Conservation (phyloP, 2,888 invertebrate species). For the Crioceris asparagi region DNA sequence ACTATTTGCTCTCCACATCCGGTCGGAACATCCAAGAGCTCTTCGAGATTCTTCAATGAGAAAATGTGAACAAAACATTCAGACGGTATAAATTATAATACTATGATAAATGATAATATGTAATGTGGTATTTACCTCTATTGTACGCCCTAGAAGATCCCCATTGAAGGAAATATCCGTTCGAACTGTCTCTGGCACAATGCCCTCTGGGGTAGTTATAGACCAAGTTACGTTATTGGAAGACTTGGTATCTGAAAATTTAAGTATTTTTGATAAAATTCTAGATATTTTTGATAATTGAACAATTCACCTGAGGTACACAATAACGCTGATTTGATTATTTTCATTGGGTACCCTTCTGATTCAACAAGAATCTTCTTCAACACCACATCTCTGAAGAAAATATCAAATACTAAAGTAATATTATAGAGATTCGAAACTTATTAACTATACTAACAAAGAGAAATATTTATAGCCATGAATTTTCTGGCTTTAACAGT, state of each 20-base stretch:
- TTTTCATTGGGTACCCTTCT: conserved; percentile 59
- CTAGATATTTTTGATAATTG: conserved; percentile 6
- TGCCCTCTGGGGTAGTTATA: conserved; percentile 40
- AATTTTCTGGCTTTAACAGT: conserved; percentile 1
- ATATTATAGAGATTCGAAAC: too few relatives aligned
- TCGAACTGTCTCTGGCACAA: conserved; percentile 53
- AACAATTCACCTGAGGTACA: conserved; percentile 54
- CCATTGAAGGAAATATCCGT: conserved; percentile 52
- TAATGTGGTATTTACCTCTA: conserved; percentile 33
- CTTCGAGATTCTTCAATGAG: conserved; percentile 48
- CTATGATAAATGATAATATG: neutral
- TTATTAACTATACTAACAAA: too few relatives aligned
- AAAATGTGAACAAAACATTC: neutral
- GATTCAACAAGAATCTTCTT: conserved; percentile 54
- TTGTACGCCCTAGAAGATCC: conserved; percentile 53
- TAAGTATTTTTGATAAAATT: neutral
- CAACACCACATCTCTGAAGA: conserved; percentile 48
- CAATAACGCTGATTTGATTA: conserved; percentile 54
- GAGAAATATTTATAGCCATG: too few relatives aligned
- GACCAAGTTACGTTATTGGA: conserved; percentile 35
- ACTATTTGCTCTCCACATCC: conserved; percentile 80
- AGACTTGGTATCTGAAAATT: conserved; percentile 8
- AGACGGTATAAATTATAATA: neutral
- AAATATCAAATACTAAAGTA: too few relatives aligned
- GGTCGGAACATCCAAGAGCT: conserved; percentile 54